Evolutionary conservation across 2,888 invertebrate species (phyloP).

Genomic region (Caenorhabditis sp.): DNA sequence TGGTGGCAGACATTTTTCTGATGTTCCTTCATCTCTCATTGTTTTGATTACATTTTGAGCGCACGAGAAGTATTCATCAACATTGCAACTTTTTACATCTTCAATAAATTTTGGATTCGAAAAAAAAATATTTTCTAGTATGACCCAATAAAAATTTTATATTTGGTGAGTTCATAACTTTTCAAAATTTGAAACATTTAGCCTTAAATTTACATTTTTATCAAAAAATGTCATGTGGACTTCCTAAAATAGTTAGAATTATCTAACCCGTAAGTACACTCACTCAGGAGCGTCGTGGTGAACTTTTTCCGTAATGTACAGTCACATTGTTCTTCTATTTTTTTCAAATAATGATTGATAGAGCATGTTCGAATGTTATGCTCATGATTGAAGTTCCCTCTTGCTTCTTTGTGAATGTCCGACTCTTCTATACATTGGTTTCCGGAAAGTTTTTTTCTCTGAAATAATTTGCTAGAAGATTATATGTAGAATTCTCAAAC

Average conservation of each 20-base stretch:
- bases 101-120: slow-evolving; percentile 1
- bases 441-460: slow-evolving; percentile 65
- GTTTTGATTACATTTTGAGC: slow-evolving; percentile 56
- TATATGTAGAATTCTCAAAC: slow-evolving; percentile 7
- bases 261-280: too few species aligned
- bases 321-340: slow-evolving; percentile 61
- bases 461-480: slow-evolving; percentile 15
- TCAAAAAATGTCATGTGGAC: too few species aligned
- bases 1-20: slow-evolving; percentile 58
- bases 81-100: slow-evolving; percentile 56
- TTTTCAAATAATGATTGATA: slow-evolving; percentile 53
- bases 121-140: not conserved
- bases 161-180: too few species aligned
- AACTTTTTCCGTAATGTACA: slow-evolving; percentile 63
- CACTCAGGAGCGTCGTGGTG: too few species aligned
- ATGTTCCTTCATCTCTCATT: slow-evolving; percentile 45
- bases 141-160: too few species aligned
- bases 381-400: slow-evolving; percentile 51
- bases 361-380: slow-evolving; percentile 61
- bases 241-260: too few species aligned
- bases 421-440: slow-evolving; percentile 60
- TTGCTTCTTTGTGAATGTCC: slow-evolving; percentile 47
- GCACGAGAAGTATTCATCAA: slow-evolving; percentile 67
- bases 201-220: too few species aligned
- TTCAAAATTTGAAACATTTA: too few species aligned